phyloP scores from a whole-genome alignment of 2,888 invertebrate genomes.

The Microctonus hyperodae region DNA sequence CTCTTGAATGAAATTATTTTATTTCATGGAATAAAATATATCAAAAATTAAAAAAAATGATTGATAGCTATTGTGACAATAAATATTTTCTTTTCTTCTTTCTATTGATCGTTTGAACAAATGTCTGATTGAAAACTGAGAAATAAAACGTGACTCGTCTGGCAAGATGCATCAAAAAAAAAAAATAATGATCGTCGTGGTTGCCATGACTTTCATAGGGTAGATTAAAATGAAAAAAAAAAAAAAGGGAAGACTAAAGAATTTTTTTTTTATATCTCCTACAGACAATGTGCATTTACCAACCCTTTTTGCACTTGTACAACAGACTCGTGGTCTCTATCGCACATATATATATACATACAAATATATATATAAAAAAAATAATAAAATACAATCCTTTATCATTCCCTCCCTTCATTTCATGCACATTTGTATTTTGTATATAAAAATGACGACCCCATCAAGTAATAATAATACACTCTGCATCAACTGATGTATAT shows the following conservation, averaged over 20 bases:
- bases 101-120: neutral
- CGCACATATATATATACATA: too few species aligned
- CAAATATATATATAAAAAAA: too few species aligned
- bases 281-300: neutral
- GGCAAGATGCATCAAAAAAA: too few species aligned
- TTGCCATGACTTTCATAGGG: neutral
- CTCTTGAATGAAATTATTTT: too few species aligned
- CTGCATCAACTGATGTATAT: too few species aligned
- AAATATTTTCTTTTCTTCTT: neutral
- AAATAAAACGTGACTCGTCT: constrained; percentile 1
- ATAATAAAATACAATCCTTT: neutral
- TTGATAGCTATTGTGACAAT: too few species aligned
- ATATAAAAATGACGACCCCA: neutral
- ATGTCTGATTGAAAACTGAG: constrained; percentile 4
- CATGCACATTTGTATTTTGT: too few species aligned
- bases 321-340: neutral
- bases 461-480: too few species aligned
- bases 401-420: neutral
- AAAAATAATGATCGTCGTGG: neutral
- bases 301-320: neutral
- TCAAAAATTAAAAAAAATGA: too few species aligned
- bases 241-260: neutral
- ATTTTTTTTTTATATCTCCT: neutral
- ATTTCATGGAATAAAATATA: too few species aligned
- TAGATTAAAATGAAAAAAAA: neutral